phyloP scores from a whole-genome alignment of 2,888 invertebrate species.

The Zeuzera pyrina region DNA sequence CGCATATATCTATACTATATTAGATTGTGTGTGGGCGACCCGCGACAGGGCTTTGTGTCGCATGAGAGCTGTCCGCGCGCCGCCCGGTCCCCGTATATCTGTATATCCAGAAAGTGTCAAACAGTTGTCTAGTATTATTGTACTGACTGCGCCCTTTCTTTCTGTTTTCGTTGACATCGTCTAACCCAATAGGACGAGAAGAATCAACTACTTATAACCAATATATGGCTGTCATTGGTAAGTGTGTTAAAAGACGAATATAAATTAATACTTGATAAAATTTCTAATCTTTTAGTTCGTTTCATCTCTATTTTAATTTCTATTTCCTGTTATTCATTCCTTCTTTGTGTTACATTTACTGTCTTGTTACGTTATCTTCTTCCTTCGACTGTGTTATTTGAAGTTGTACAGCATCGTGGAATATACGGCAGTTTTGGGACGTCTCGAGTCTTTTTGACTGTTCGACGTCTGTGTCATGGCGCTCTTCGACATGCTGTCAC shows the following conservation, averaged over 20 bases:
- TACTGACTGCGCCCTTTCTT: constrained; percentile 74
- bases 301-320: constrained; percentile 29
- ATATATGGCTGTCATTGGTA: constrained; percentile 96
- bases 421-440: constrained; percentile 61
- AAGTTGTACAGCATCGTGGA: constrained; percentile 68
- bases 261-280: constrained; percentile 68
- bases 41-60: constrained; percentile 37
- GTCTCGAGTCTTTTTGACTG: no score
- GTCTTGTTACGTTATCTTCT: constrained; percentile 30
- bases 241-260: constrained; percentile 76
- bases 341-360: constrained; percentile 31
- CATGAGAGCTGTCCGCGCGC: constrained; percentile 42
- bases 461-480: no score
- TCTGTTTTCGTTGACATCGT: constrained; percentile 80
- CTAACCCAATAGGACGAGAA: constrained; percentile 91
- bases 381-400: constrained; percentile 46
- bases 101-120: constrained; percentile 50
- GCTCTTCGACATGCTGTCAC: no score
- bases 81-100: constrained; percentile 35
- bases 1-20: constrained; percentile 43
- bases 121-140: constrained; percentile 55
- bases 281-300: constrained; percentile 49
- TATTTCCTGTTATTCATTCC: constrained; percentile 25
- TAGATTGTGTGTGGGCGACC: constrained; percentile 58
- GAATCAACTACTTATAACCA: constrained; percentile 95